Base-by-base conservation (phyloP, 2,113 vertebrate genomes). In the Melanostigma gelatinosum region DNA sequence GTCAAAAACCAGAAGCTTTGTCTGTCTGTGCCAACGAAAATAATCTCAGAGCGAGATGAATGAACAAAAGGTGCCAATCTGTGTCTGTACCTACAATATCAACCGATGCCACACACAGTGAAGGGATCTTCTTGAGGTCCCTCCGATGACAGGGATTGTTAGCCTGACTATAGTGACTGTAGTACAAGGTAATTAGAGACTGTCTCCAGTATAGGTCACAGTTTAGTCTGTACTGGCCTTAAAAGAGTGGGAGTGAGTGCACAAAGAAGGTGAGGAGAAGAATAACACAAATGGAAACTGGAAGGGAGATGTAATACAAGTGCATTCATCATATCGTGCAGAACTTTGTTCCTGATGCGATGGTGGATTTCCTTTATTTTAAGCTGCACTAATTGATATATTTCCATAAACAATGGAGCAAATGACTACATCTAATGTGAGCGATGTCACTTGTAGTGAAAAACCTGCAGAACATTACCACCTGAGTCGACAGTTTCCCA, bases 211-310 rank as follows among this genome's bases (percentile, higher is more conserved):
- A 29, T 3, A 66, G 90, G 85, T 92, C 87, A 93, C 85, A 92
- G 93, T 94, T 94, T 94, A 94, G 93, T 94, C 93, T 94, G n/a
- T 90, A 87, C 77, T 72, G 74, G 89, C 82, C 88, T 80, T 85
- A 77, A 52, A 82, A 89, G 88, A 90, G 93, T 94, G 93, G 91
- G 91, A 88, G 91, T 88, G 82, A 89, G 74, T 57, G 86, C 83
- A 83, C 70, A 76, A 72, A 81, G 84, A 90, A 40, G 63, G 85
- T 85, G 87, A 83, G 87, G 78, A 90, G 79, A 85, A 55, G 76
- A 77, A 74, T 65, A 65, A 77, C n/a, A 2, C 69, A 36, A 22
- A 0, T 10, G 36, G 65, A 67, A 66, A 60, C 62, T 74, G 64
- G 58, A 77, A 63, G 68, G 69, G 77, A 75, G 72, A 74, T 58